Conservation (phyloP, 2,888 invertebrate genomes). For the Drosophila suboccidentalis region DNA sequence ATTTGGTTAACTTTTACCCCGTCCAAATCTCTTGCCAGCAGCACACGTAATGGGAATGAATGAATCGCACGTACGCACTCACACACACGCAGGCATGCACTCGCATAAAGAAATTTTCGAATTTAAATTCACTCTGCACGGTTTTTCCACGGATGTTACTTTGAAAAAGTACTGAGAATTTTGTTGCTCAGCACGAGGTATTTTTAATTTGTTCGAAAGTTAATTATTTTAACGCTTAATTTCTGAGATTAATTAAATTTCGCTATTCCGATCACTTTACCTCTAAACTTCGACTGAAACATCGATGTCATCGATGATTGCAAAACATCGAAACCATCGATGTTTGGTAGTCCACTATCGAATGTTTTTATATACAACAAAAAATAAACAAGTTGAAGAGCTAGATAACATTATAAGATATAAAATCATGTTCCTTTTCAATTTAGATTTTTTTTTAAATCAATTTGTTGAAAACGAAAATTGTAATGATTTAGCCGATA, state of each 20-base stretch:
- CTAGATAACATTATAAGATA: too few species aligned
- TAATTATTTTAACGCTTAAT: conserved; percentile 23
- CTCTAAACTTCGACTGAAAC: too few species aligned
- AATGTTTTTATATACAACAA: too few species aligned
- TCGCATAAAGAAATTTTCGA: conserved; percentile 48
- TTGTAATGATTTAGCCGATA: too few species aligned
- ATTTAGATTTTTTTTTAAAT: too few species aligned
- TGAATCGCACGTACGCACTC: conserved; percentile 69
- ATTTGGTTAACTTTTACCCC: conserved; percentile 51
- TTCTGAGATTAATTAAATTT: conserved; percentile 39
- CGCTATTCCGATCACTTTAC: conserved; percentile 45
- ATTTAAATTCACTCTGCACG: conserved; percentile 28
- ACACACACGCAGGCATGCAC: conserved; percentile 48
- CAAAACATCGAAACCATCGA: too few species aligned
- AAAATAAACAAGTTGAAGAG: too few species aligned
- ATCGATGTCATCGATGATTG: too few species aligned
- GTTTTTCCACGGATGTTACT: conserved; percentile 16
- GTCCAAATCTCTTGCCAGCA: conserved; percentile 50
- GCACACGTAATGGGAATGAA: conserved; percentile 75
- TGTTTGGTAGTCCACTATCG: too few species aligned
- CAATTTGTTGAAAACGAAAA: too few species aligned
- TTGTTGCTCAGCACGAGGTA: conserved; percentile 14
- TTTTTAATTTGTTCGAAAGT: conserved; percentile 33
- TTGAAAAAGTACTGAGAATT: conserved; percentile 28
- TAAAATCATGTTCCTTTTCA: too few species aligned